A percentile compares a stretch with the other conserved stretches of the same genome.
These are phyloP conservation scores for Cataglyphis livida DNA, from an alignment of 2,888 invertebrate species.

Conservation along the genomic window DNA sequence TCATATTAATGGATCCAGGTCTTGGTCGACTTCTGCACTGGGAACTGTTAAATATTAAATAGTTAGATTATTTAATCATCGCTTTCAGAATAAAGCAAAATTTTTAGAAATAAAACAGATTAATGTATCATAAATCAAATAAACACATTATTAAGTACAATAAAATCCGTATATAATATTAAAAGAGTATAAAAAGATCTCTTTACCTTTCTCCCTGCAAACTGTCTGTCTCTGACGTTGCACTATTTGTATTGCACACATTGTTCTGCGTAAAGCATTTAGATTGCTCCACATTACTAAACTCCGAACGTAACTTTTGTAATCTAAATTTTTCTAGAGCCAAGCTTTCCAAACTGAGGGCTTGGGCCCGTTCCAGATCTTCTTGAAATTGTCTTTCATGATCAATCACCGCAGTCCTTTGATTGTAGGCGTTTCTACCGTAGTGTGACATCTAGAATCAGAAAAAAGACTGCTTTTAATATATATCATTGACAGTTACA, in stretches of 20 bases:
- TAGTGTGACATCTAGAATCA: slow-evolving; percentile 83
- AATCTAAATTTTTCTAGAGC: slow-evolving; percentile 93
- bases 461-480: slow-evolving; percentile 26
- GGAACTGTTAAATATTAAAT: slow-evolving; percentile 79
- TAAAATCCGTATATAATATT: neutral
- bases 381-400: slow-evolving; percentile 94
- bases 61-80: neutral
- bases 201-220: slow-evolving; percentile 78
- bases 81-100: neutral
- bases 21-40: slow-evolving; percentile 87
- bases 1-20: slow-evolving; percentile 87
- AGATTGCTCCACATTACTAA: slow-evolving; percentile 70
- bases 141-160: neutral
- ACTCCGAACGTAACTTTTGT: slow-evolving; percentile 87
- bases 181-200: neutral
- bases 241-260: slow-evolving; percentile 67
- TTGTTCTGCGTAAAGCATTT: slow-evolving; percentile 63
- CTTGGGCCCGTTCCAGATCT: slow-evolving; percentile 95
- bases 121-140: slow-evolving; percentile 2
- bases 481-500: neutral
- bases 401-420: slow-evolving; percentile 86
- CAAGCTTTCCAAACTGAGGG: slow-evolving; percentile 94
- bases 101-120: neutral
- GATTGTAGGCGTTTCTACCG: slow-evolving; percentile 78
- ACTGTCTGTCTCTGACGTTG: slow-evolving; percentile 76